Evolutionary conservation across 2,113 vertebrate genomes (phyloP).

Genomic region (Oreochromis niloticus): DNA sequence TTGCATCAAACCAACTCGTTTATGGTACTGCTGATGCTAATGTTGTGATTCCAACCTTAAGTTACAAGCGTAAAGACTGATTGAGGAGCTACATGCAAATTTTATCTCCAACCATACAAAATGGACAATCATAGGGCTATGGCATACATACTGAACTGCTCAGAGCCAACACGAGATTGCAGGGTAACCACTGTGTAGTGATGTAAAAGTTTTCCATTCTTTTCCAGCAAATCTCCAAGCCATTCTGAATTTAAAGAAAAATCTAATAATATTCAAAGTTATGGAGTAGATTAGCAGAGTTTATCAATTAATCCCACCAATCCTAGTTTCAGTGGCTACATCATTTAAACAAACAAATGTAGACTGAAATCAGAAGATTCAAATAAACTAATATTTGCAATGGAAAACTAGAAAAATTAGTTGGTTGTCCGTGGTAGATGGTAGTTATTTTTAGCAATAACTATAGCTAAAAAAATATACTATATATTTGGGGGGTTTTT

Average conservation of each 20-base stretch:
- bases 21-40: neutral
- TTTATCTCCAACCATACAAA: neutral
- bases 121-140: neutral
- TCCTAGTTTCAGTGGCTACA: neutral
- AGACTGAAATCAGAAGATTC: neutral
- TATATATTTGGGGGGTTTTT: rapidly evolving
- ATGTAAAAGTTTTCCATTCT: rapidly evolving
- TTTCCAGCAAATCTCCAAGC: neutral
- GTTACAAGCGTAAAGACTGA: neutral
- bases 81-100: neutral
- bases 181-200: neutral
- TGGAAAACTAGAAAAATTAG: neutral
- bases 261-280: rapidly evolving
- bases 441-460: neutral
- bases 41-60: neutral
- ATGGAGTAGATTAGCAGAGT: rapidly evolving
- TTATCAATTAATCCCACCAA: neutral
- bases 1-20: neutral
- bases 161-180: rapidly evolving
- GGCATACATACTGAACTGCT: neutral
- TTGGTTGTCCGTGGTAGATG: neutral
- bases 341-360: neutral
- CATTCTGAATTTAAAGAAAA: neutral
- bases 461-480: neutral
- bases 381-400: neutral